A percentile compares a stretch with the other conserved stretches of the same genome.
Evolutionary conservation across 2,113 vertebrate genomes (phyloP).

Genomic region (Suricata suricatta): DNA sequence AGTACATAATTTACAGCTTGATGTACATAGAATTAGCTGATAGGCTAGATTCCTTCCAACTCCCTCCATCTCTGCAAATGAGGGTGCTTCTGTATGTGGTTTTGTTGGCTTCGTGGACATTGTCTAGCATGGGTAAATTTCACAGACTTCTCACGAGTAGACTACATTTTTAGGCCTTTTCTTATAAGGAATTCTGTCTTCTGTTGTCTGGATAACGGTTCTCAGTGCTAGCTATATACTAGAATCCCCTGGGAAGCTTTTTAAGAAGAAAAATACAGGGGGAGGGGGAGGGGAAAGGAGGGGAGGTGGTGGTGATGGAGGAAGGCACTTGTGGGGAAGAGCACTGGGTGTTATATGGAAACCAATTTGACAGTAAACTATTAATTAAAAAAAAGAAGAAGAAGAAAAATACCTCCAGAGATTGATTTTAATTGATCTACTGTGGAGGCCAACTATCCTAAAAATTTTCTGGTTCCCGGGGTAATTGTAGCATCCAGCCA

Average conservation of each 20-base stretch:
- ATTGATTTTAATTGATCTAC: not conserved
- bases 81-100: not conserved
- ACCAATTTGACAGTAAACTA: too few species aligned
- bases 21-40: not conserved
- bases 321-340: too few species aligned
- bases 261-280: not conserved
- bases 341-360: too few species aligned
- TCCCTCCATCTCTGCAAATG: not conserved
- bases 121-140: not conserved
- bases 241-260: not conserved
- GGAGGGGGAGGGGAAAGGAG: too few species aligned
- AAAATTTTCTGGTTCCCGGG: not conserved
- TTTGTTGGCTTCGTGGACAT: not conserved
- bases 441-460: not conserved
- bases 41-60: not conserved
- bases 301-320: too few species aligned
- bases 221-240: not conserved
- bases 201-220: not conserved
- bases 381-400: too few species aligned
- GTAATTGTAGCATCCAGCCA: constrained; percentile 15
- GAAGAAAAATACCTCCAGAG: constrained; percentile 8
- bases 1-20: not conserved
- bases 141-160: not conserved
- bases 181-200: not conserved
- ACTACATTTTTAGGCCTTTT: not conserved